Base-by-base conservation (phyloP, 2,113 vertebrate genomes). In the Poeciliopsis prolifica region DNA sequence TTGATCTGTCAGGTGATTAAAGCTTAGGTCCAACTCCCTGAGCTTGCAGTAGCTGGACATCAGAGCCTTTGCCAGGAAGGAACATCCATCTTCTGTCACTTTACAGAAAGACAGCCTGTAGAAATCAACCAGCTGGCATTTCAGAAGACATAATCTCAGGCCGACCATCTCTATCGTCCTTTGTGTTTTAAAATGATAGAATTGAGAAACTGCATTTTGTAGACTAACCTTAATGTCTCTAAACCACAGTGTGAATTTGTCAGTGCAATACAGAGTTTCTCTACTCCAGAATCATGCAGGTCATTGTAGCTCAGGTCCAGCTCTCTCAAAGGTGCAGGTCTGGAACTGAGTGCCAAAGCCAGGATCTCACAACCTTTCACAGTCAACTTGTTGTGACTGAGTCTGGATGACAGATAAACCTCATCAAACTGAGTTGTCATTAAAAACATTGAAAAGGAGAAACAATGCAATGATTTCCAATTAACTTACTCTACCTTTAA, bases 221-320 rank as follows among this genome's bases (percentile, higher is more conserved):
- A 11, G 35, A 37, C 78, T 74, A 61, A 82, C 80, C 77, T 66
- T 6, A 83, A 61, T 28, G 42, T 64, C 75, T 78, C 15, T 64
- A 85, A 61, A 37, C 19, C 2, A 68, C 74, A 69, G 29, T 72
- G 15, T 66, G 73, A 68, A 4, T 1, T 63, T 61, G 12, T 75
- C 68, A 85, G 77, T 29, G 65, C 80, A 26, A 7, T 26, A 48
- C 65, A 86, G 22, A 86, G 68, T 5, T 15, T 62, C 72, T 4
- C 64, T 44, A 78, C 61, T 33, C 80, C 86, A 64, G 74, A 48
- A 76, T 79, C 75, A 3, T 51, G 68, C 19, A 81, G 60, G 29
- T 76, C 68, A 67, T 88, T 87, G 78, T 75, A 75, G 63, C 82
- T 85, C 65, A 88, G 37, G 69, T 86, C 78, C 48, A 86, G 31